Conservation (phyloP, 2,113 vertebrate genomes). For the Eira barbara region DNA sequence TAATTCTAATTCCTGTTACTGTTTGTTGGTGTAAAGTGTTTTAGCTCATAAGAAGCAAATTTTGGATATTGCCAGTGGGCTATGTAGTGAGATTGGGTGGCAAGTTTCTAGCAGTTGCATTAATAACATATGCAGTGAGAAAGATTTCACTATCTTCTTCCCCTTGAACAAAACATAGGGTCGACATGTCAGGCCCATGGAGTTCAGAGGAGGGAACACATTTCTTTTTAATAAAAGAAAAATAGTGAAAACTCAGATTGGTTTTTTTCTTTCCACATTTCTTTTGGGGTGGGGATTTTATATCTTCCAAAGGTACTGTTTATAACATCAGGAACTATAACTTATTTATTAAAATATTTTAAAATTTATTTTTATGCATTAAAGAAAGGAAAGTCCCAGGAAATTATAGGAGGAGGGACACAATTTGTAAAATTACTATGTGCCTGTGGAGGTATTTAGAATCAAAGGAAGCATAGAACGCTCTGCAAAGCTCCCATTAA, state of each 20-base stretch:
- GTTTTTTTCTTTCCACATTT: background rate
- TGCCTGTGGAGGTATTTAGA: background rate
- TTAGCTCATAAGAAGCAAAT: background rate
- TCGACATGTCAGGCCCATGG: background rate
- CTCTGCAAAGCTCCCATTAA: background rate
- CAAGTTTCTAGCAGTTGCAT: constrained; percentile 74
- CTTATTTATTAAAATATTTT: background rate
- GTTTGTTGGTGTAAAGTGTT: background rate
- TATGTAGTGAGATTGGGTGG: constrained; percentile 64
- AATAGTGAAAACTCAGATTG: background rate
- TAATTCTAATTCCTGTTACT: background rate
- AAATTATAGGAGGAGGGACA: background rate
- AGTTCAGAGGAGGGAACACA: background rate
- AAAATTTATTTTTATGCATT: background rate
- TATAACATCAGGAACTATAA: background rate
- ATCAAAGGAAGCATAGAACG: background rate
- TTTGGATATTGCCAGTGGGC: no score
- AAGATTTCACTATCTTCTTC: constrained; percentile 66
- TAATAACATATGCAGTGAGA: constrained; percentile 69
- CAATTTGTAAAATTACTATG: background rate
- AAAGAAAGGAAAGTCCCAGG: background rate
- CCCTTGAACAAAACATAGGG: constrained; percentile 52
- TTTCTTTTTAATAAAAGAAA: background rate
- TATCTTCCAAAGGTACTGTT: background rate
- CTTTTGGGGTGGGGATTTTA: background rate